Conservation (phyloP, 2,113 vertebrate genomes). For the Scartelaos histophorus region DNA sequence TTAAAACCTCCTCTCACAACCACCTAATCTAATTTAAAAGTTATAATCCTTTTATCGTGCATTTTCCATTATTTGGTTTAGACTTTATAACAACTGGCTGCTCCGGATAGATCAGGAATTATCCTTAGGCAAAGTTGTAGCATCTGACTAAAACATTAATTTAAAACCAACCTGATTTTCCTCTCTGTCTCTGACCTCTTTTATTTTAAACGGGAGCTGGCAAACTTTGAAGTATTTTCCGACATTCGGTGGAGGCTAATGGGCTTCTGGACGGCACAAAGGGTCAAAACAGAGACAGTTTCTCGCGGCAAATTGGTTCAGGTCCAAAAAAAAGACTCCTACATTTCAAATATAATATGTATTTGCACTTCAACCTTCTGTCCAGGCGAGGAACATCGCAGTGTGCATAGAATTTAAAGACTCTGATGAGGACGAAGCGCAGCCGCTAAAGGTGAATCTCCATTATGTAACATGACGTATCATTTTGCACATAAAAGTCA, state of each 20-base stretch:
- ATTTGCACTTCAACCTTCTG: constrained; percentile 3
- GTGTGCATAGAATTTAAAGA: constrained; percentile 94
- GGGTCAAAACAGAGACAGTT: constrained; percentile 7
- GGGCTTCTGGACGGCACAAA: neutral
- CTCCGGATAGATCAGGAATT: constrained; percentile 39
- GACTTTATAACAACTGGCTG: constrained; percentile 32
- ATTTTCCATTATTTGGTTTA: constrained; percentile 2
- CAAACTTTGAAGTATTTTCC: constrained; percentile 21
- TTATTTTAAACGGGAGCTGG: constrained; percentile 31
- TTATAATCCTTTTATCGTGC: too few species aligned
- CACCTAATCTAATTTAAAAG: neutral
- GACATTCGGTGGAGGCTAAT: constrained; percentile 2
- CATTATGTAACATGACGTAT: neutral
- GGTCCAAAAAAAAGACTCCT: neutral
- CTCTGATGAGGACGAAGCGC: constrained; percentile 89
- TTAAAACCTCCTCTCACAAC: neutral
- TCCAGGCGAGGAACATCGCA: constrained; percentile 95
- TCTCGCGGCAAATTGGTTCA: constrained; percentile 14
- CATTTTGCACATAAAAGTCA: neutral
- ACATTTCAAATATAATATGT: constrained; percentile 9
- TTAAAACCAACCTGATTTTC: constrained; percentile 17
- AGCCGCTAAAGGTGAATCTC: constrained; percentile 85
- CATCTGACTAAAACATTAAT: constrained; percentile 54
- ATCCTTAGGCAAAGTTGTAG: constrained; percentile 31
- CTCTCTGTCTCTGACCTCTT: constrained; percentile 13